Evolutionary conservation across 23 tunicate species (phyloP), one percentile per base, ranked within the genome.

Genomic region (Pegea sp.): DNA sequence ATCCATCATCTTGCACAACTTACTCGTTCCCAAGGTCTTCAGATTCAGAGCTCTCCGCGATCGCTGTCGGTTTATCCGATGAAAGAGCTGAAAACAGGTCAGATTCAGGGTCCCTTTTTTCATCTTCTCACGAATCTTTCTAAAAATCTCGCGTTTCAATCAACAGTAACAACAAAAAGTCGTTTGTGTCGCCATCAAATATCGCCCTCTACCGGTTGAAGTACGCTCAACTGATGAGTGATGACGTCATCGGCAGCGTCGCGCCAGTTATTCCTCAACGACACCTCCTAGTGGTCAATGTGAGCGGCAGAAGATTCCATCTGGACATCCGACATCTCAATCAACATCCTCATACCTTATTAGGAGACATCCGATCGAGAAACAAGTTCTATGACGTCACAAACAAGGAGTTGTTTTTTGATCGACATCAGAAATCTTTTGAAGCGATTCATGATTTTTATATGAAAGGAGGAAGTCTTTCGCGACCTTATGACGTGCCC

Each of bases 401-500:
- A 1, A 31, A 63, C 30, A 63, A 79, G 6, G 92, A 78, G 44
- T 67, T 63, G 31, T 91, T 91, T 68, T 54, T 91, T 19, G 99
- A 91, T 44, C 67, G 92, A 28, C 99, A 91, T 49, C 62, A 72
- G 3, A 65, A 71, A 1, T 68, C 89, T 8, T 91, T 91, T 34
- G 78, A 91, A 57, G 93, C 61, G 8, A 54, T 73, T 6, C 29
- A 69, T 30, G 68, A 74, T 21, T 72, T 54, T 46, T 64, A 64
- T 31, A 25, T 25, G 48, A 16, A 64, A 4, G 77, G 80, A 1
- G 93, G 93, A 26, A 46, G 30, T 7, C 43, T 91, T 6, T 29
- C 44, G 0, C 81, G 99, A 11, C 99, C 99, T 1, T 77, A 78
- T 38, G 84, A 91, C 26, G 61, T 91, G 22, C 99, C 99, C 7